phyloP scores from a whole-genome alignment of 2,888 invertebrate genomes.

The Himalopsyche japonica region DNA sequence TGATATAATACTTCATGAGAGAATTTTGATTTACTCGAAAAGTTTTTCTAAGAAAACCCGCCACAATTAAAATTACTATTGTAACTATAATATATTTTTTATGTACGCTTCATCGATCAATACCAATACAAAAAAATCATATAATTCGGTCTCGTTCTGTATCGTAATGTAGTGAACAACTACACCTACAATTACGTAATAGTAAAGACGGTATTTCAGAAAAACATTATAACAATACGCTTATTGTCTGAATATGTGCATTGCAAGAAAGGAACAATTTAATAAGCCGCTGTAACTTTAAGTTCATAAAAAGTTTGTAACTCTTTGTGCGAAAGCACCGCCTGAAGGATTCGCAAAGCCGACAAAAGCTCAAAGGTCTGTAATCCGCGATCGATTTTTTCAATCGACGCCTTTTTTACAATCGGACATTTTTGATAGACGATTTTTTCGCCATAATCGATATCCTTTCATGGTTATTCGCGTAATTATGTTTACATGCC shows the following conservation, averaged over 20 bases:
- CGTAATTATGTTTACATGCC: constrained; percentile 6
- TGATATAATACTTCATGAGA: too few species aligned
- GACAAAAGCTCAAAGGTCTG: constrained; percentile 26
- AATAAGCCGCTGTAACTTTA: neutral
- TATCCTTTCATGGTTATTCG: neutral
- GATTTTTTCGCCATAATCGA: neutral
- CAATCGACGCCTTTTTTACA: neutral
- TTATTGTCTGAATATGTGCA: neutral
- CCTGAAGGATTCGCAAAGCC: constrained; percentile 25
- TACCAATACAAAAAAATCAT: neutral
- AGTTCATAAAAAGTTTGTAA: neutral
- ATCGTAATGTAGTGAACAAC: neutral
- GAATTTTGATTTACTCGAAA: too few species aligned
- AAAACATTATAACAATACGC: neutral
- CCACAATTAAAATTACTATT: too few species aligned
- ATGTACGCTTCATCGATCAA: neutral
- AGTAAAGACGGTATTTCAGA: constrained; percentile 9
- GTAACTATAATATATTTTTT: neutral
- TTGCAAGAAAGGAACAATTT: neutral
- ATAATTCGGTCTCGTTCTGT: neutral
- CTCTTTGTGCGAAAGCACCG: neutral
- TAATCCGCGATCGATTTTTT: constrained; percentile 25
- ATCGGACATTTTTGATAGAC: neutral
- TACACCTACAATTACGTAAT: neutral
- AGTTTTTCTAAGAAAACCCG: too few species aligned